Conservation (phyloP, 2,113 vertebrate species). For the Neogobius melanostomus region DNA sequence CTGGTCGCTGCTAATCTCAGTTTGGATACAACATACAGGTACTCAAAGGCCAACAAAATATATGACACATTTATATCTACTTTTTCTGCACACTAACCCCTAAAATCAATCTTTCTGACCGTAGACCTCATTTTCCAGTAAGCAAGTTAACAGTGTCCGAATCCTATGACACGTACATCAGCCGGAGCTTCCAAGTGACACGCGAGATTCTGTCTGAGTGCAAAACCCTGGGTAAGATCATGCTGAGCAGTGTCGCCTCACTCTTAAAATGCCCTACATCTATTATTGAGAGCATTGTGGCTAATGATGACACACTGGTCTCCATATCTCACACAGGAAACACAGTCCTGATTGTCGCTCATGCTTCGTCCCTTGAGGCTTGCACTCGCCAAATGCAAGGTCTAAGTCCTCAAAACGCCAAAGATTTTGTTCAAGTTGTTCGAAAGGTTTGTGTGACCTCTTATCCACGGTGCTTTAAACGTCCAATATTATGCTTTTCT, state of each 20-base stretch:
- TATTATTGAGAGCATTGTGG: conserved; percentile 15
- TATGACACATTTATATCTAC: neutral
- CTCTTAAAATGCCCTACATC: neutral
- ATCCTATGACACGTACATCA: conserved; percentile 94
- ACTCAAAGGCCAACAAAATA: neutral
- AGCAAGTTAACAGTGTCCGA: conserved; percentile 90
- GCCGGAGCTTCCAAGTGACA: conserved; percentile 94
- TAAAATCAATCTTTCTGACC: neutral
- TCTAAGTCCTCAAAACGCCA: conserved; percentile 91
- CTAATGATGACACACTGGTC: conserved; percentile 30
- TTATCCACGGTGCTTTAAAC: neutral
- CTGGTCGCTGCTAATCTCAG: conserved; percentile 87
- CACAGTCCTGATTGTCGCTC: conserved; percentile 95
- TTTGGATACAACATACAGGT: conserved; percentile 98
- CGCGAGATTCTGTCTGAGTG: conserved; percentile 93
- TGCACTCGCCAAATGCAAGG: conserved; percentile 97
- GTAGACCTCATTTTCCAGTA: conserved; percentile 94
- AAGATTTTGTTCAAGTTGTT: conserved; percentile 98
- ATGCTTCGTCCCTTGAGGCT: conserved; percentile 95
- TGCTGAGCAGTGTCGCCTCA: neutral
- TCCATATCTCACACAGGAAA: conserved; percentile 80
- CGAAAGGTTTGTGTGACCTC: conserved; percentile 83
- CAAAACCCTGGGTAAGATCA: conserved; percentile 85
- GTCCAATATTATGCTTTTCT: too few species aligned
- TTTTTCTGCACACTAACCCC: neutral